phyloP scores from a whole-genome alignment of 2,888 invertebrate genomes.

The Balanococcus diminutus region DNA sequence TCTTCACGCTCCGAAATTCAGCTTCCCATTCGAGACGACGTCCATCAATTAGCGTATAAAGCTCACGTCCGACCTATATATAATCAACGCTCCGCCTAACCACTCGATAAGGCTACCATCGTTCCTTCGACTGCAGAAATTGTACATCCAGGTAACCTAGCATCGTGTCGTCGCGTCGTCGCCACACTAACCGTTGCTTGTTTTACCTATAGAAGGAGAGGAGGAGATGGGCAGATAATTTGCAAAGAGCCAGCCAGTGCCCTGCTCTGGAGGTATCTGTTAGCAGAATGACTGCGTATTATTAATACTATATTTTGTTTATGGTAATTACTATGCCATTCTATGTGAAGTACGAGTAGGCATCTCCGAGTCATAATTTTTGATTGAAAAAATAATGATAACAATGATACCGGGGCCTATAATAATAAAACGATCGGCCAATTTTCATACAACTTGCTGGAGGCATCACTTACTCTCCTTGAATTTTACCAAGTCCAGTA shows the following conservation, averaged over 20 bases:
- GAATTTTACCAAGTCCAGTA: too few species aligned
- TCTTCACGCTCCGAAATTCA: slow-evolving; percentile 50
- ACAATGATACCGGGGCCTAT: neutral
- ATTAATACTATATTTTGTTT: neutral
- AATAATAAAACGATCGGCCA: too few species aligned
- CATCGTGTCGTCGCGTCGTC: too few species aligned
- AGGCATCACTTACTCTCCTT: too few species aligned
- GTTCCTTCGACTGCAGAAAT: too few species aligned
- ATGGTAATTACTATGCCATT: neutral
- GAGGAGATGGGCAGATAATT: too few species aligned
- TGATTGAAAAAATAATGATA: neutral
- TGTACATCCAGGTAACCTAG: too few species aligned
- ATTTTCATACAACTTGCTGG: too few species aligned
- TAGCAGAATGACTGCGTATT: neutral
- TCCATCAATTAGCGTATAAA: slow-evolving; percentile 50
- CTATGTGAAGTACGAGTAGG: neutral
- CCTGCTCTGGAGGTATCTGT: too few species aligned
- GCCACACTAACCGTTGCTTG: too few species aligned
- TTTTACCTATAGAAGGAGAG: too few species aligned
- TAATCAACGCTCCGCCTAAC: slow-evolving; percentile 31
- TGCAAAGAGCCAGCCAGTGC: too few species aligned
- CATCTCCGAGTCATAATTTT: neutral
- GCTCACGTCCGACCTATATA: slow-evolving; percentile 53
- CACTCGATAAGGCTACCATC: neutral
- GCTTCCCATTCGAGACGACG: slow-evolving; percentile 45